These are phyloP conservation scores for Gymnothorax reevesii DNA, from an alignment of 2,797 vertebrate genomes.

Conservation along the genomic window DNA sequence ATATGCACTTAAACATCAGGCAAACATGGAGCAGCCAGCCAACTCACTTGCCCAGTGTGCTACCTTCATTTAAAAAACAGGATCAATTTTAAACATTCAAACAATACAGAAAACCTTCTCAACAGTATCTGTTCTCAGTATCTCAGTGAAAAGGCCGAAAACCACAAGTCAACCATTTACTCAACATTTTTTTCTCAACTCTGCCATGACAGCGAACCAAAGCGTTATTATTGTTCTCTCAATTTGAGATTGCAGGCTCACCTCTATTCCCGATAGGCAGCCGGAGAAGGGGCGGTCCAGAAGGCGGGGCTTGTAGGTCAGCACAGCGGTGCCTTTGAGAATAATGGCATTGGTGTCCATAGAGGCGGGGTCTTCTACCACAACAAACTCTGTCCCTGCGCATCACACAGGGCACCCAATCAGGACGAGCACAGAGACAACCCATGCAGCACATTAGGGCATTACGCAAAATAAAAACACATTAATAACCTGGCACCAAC, in stretches of 20 bases:
- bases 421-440: no score
- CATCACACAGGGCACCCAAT: not conserved
- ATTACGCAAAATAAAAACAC: no score
- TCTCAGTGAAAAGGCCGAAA: not conserved
- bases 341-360: constrained; percentile 90
- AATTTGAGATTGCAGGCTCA: constrained; percentile 51
- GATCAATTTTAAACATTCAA: not conserved
- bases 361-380: constrained; percentile 90
- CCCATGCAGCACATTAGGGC: no score
- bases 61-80: not conserved
- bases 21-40: not conserved
- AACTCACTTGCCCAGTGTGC: not conserved
- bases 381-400: constrained; percentile 95
- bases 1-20: not conserved
- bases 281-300: constrained; percentile 92
- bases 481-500: no score
- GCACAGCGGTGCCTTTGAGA: constrained; percentile 93
- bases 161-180: not conserved
- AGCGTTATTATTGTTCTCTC: not conserved
- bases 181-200: not conserved
- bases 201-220: not conserved
- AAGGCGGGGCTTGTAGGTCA: constrained; percentile 93
- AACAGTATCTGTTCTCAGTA: not conserved
- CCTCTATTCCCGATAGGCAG: constrained; percentile 92
- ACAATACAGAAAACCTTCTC: not conserved